phyloP scores from a whole-genome alignment of 2,797 vertebrate genomes.

The Apodemus agrarius region DNA sequence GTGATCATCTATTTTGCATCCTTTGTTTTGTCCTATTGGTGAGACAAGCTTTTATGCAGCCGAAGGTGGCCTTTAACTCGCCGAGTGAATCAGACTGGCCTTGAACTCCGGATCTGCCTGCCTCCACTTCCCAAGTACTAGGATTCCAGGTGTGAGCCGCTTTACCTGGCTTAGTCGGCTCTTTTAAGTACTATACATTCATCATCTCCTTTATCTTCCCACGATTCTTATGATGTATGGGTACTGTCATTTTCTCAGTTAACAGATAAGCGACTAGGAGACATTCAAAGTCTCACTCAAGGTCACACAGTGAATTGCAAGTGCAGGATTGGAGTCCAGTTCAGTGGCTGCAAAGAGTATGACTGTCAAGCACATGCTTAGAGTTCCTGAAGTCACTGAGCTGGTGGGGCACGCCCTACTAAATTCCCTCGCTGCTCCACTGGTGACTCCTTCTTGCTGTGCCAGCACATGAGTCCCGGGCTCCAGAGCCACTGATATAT shows the following conservation, averaged over 20 bases:
- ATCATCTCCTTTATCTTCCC: conserved; percentile 55
- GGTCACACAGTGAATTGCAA: conserved; percentile 15
- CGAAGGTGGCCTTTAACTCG: background rate
- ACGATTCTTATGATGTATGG: conserved; percentile 13
- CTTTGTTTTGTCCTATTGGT: background rate
- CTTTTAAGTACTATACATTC: conserved; percentile 43
- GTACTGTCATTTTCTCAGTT: conserved; percentile 54
- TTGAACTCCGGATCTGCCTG: background rate
- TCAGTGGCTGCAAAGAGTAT: background rate
- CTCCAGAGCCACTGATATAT: background rate
- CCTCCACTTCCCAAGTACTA: background rate
- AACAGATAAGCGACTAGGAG: conserved; percentile 41
- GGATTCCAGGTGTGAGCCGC: background rate
- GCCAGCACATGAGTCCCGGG: background rate
- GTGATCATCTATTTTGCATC: background rate
- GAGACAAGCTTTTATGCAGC: background rate
- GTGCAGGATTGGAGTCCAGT: background rate
- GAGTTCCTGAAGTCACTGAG: background rate
- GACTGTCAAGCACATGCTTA: background rate
- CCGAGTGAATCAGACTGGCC: background rate
- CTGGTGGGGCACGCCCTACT: background rate
- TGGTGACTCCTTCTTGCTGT: background rate
- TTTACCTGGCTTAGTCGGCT: background rate
- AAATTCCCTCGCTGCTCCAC: background rate
- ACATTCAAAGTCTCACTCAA: background rate